Base-by-base conservation (phyloP, 1,140 invertebrate species). In the Maniola jurtina region DNA sequence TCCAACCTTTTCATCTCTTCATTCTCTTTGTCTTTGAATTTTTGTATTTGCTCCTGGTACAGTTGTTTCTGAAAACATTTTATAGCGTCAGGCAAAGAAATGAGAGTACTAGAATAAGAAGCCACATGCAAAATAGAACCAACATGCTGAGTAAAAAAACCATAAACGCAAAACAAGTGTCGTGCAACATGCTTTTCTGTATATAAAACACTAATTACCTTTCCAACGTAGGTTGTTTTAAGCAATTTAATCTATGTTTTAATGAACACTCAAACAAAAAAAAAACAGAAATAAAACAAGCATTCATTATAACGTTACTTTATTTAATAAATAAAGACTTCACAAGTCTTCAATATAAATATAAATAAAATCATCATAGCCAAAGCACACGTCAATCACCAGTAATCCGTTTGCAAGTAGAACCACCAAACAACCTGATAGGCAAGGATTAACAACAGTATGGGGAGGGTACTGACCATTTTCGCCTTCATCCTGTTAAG, bases 401-500 rank as follows among this genome's bases (percentile, higher is more conserved):
- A 87, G 63, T 81, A 61, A 61, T 88, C 88, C 85, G 82, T 82
- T 57, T 82, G 77, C 47, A 90, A 81, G 66, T 87, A 90, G 71
- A 83, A 84, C 86, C 85, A 90, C 86, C 88, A 90, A 75, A 87
- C 79, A 59, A 89, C 71, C 74, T 90, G 88, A 78, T 89, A 89
- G 56, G 84, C 68, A 64, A 90, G 82, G 80, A 90, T 80, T 77
- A 90, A 83, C 50, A 83, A 80, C 78, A 90, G 75, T 79, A 89
- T 68, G 72, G 88, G 88, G 61, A 81, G 70, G 62, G 81, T 90
- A 93, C 93, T 92, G 87, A 94, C 93, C 93, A 94, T 94, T 93
- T 93, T 94, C 8, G 91, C 88, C 75, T 94, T 94, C 93, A 94
- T 94, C 80, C 93, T 92, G 66, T 93, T 93, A 69, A 94, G 83